Evolutionary conservation across 2,797 vertebrate genomes (phyloP).

Genomic region (Tapera naevia): DNA sequence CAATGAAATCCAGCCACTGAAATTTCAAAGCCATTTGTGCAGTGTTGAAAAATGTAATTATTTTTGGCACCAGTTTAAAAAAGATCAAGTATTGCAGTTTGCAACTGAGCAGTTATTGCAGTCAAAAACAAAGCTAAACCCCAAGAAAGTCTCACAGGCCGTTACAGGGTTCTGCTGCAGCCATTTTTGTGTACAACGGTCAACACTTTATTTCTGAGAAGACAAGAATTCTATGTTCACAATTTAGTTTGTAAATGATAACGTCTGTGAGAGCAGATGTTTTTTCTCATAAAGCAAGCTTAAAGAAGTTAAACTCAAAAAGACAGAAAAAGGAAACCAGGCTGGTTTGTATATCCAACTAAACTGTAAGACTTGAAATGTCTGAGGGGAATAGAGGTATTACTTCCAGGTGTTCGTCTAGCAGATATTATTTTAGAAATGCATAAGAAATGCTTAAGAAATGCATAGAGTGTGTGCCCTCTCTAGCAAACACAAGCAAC

Average conservation of each 20-base stretch:
- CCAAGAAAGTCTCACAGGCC: neutral
- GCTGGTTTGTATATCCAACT: neutral
- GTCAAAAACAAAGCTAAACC: neutral
- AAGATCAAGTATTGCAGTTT: neutral
- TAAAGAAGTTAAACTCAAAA: neutral
- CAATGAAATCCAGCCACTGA: neutral
- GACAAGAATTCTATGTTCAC: neutral
- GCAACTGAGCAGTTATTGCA: neutral
- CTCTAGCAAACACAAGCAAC: neutral
- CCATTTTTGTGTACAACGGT: neutral
- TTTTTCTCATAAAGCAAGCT: neutral
- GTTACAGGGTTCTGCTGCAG: fast-evolving
- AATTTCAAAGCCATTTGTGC: neutral
- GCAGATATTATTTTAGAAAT: neutral
- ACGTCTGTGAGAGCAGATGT: neutral
- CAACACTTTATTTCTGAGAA: neutral
- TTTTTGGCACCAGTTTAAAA: neutral
- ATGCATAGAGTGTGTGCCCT: too few species aligned
- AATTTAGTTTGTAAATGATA: neutral
- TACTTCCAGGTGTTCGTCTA: fast-evolving
- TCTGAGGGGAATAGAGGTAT: neutral
- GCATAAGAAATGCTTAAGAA: neutral
- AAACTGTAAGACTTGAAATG: neutral
- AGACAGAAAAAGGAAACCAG: neutral
- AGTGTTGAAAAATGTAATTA: neutral